Base-by-base conservation (phyloP, 2,113 vertebrate species). In the Alces alces region DNA sequence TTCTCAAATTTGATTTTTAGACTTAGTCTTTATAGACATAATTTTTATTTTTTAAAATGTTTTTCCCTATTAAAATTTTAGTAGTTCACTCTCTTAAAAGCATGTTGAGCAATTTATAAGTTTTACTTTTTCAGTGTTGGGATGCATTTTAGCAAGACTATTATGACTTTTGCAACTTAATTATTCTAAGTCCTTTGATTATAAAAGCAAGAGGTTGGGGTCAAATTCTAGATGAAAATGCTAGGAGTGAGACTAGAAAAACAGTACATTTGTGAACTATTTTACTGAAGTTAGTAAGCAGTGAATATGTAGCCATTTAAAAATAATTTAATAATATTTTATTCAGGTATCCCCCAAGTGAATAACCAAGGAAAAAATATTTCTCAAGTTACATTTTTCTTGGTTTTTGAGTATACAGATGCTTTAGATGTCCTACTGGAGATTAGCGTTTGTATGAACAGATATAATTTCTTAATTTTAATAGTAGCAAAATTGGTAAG, bases 1-100 rank as follows among this genome's bases (percentile, higher is more conserved):
- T 96, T 96, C 52, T 96, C 80, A 95, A 93, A 93, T 93, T 97
- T 60, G 95, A 96, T 91, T 95, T 97, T 96, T 91, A 89, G 60
- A 86, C 36, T 91, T 95, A 96, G 87, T 96, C 64, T 98, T 96
- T 92, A 95, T 89, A 91, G 61, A 96, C 39, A 84, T 84, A 57
- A 96, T 87, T 97, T 96, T 92, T 76, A 47, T 97, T 93, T 96
- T 97, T 92, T 50, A 95, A 80, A 97, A 36, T 73, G 93, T 87
- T 95, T 95, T 91, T 91, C 28, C 28, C 90, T 93, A 45, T 97
- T 95, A 93, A 93, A 43, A 76, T 96, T 95, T 96, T 97, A 97
- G 52, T 84, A 84, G 83, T 58, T 95, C 13, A 73, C 23, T 91
- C 28, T 96, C 60, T 93, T 87, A 96, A 96, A 93, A 92, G 70